Evolutionary conservation across 2,113 vertebrate genomes (phyloP).

Genomic region (Sclerurus mexicanus): DNA sequence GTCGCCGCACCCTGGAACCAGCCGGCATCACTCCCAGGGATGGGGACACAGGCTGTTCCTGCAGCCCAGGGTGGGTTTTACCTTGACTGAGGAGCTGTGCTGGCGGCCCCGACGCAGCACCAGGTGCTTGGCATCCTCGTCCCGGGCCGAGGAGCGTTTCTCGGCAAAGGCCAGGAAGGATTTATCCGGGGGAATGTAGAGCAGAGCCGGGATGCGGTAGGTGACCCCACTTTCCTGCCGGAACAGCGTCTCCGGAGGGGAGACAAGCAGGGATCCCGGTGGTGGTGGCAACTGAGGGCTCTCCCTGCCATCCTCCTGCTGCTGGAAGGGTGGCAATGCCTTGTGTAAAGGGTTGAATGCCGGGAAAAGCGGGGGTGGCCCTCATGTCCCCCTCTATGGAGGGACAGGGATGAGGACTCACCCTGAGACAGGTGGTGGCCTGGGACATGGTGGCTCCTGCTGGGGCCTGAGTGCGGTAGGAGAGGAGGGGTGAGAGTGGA

Average conservation of each 20-base stretch:
- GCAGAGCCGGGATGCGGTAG: slow-evolving; percentile 89
- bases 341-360: neutral
- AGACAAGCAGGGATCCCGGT: neutral
- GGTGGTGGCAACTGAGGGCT: rapidly evolving
- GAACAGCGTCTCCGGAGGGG: slow-evolving; percentile 73
- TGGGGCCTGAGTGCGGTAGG: neutral
- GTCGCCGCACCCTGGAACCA: rapidly evolving
- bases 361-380: rapidly evolving
- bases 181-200: slow-evolving; percentile 74
- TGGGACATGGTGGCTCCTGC: neutral
- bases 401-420: neutral
- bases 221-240: slow-evolving; percentile 73
- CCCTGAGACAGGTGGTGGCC: neutral
- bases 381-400: rapidly evolving
- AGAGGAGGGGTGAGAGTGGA: neutral
- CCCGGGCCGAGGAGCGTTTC: slow-evolving; percentile 76
- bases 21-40: rapidly evolving
- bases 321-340: neutral
- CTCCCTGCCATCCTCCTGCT: neutral
- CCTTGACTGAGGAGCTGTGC: slow-evolving; percentile 76
- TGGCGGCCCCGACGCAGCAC: slow-evolving; percentile 83
- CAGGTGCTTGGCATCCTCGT: slow-evolving; percentile 81
- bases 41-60: rapidly evolving
- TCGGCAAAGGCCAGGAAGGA: slow-evolving; percentile 91
- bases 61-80: neutral